Conservation (phyloP, 2,797 vertebrate species). For the Pelochelys cantorii region DNA sequence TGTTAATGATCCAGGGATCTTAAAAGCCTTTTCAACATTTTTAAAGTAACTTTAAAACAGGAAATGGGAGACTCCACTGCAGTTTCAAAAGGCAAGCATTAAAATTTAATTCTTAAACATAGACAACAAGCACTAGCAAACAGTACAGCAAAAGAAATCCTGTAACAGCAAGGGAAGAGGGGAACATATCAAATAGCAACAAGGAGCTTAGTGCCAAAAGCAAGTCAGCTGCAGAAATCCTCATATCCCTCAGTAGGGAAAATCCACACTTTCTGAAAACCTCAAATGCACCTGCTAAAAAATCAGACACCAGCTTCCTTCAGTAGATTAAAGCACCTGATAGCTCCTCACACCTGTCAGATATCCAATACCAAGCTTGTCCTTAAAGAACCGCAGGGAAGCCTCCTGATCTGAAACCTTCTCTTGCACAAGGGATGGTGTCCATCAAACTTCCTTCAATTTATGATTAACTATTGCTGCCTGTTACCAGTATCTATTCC, state of each 20-base stretch:
- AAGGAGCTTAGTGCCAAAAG: neutral
- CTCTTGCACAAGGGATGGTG: neutral
- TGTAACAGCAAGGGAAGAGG: slow-evolving; percentile 2
- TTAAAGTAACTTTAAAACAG: slow-evolving; percentile 64
- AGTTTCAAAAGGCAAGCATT: neutral
- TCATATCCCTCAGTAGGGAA: rapidly evolving
- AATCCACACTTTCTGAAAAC: slow-evolving; percentile 15
- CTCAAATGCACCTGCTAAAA: slow-evolving; percentile 1
- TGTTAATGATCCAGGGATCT: neutral
- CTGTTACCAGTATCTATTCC: neutral
- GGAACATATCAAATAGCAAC: slow-evolving; percentile 28
- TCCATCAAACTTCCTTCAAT: neutral
- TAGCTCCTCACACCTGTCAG: slow-evolving; percentile 28
- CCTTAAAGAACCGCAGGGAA: neutral
- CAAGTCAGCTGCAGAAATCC: slow-evolving; percentile 18
- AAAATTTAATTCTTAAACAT: slow-evolving; percentile 7
- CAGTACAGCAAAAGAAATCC: neutral
- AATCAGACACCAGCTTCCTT: neutral
- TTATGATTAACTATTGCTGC: neutral
- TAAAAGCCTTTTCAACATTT: neutral
- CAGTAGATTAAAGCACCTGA: neutral
- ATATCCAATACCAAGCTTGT: neutral
- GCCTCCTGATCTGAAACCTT: neutral
- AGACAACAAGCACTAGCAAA: neutral
- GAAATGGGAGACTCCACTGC: slow-evolving; percentile 52